Evolutionary conservation across 2,888 invertebrate genomes (phyloP), one percentile per base, ranked within the genome.

Genomic region (Drosophila birchii): DNA sequence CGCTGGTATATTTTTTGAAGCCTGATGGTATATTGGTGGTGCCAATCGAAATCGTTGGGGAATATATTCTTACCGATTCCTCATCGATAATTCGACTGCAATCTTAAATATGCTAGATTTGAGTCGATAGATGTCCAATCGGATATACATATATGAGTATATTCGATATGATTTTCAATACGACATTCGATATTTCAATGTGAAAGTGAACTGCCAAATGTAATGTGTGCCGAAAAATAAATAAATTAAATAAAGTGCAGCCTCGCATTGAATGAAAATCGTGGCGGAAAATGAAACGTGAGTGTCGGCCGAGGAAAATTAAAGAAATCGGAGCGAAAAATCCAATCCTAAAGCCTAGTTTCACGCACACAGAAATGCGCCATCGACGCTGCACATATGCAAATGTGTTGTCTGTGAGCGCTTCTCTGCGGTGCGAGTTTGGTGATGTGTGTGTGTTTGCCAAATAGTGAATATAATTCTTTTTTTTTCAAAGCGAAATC

Each of bases 401-500:
- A 86, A 83, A 82, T 68, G 84, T 76, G 86, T 78, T 67, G 80
- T 80, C 86, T 82, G 79, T 51, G 51, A 23, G 51, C 34, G 34
- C 51, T 53, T 53, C 51, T 53, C 34, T 53, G 51, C 41, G 36
- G 41, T 61, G 36, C 29, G 29, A 47, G n/a, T 29, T 29, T n/a
- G 9, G 5, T 29, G 47, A 74, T 71, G 45, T 55, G 68, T 81
- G 71, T 83, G 86, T 72, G 84, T 60, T 54, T 29, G 72, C 58
- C 41, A 41, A 57, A 57, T 72, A 75, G 82, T 79, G 74, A 85
- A 67, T 58, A 58, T 45, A 49, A 58, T 32, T 78, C 75, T 78
- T 86, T 78, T 76, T 78, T 86, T 68, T 72, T 70, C 74, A 38
- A 75, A 79, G 68, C 72, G 43, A 75, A 88, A 88, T 81, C 86